Evolutionary conservation across 2,888 invertebrate species (phyloP), one percentile per base, ranked within the genome.

Genomic region (Yponomeuta plumbellus): DNA sequence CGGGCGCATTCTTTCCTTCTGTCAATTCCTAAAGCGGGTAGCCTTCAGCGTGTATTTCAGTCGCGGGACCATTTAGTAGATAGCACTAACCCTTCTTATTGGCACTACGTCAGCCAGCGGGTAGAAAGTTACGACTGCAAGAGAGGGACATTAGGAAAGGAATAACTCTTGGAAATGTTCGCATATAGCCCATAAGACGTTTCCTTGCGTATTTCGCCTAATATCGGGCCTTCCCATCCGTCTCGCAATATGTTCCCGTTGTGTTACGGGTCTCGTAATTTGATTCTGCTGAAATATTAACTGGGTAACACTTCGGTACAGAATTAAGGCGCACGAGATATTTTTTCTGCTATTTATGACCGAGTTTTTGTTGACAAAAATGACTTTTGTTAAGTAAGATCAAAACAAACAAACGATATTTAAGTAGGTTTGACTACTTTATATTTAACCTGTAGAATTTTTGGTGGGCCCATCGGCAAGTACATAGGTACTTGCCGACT

Each of bases 211-310:
- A 83, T 81, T 81, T 76, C 75, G 76, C 80, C 81, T 80, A 76
- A 76, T 75, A 73, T 74, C 74, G 74, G 74, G 72, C 77, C 78
- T 75, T 77, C 70, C 78, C 78, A 82, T 84, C 77, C 78, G 76
- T 82, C 84, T 81, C 75, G 73, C 81, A 84, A 85, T 82, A 85
- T 84, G 82, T 82, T 80, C 75, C 74, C 75, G 74, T 74, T 74
- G 73, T 74, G 77, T 83, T 82, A 81, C 79, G 81, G 80, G 80
- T 78, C 82, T 75, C 81, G 86, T 86, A 86, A 88, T 88, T 88
- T 88, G 86, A 86, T 86, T 85, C 84, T 71, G 74, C 76, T 85
- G 85, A 85, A 86, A 85, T 86, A 87, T 87, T 85, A 86, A 85
- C 85, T 82, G 78, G 77, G 81, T 83, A 84, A 85, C 81, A 83